Conservation (phyloP, 2,113 vertebrate genomes). For the Pseudorhombus dupliciocellatus region DNA sequence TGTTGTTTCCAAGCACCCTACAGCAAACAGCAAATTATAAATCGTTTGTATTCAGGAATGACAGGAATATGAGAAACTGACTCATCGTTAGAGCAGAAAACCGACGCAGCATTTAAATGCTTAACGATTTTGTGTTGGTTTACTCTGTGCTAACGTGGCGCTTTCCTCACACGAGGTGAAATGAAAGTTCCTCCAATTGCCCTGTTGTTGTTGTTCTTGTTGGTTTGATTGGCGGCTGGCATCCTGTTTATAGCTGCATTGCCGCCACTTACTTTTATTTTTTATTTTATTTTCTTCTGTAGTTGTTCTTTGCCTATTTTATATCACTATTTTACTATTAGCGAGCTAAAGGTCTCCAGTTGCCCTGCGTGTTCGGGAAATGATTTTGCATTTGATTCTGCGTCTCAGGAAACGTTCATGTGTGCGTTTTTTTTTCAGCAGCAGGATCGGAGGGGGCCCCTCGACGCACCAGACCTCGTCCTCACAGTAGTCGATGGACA, state of each 20-base stretch:
- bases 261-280: too few relatives aligned
- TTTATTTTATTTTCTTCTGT: too few relatives aligned
- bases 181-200: conserved; percentile 37
- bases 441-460: conserved; percentile 27
- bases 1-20: conserved; percentile 20
- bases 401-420: conserved; percentile 46
- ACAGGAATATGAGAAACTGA: neutral
- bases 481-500: conserved; percentile 63
- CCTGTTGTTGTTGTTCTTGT: too few relatives aligned
- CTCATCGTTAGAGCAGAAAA: neutral
- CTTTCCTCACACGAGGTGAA: conserved; percentile 29
- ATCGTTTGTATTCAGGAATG: neutral
- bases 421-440: conserved; percentile 26
- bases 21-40: conserved; percentile 10
- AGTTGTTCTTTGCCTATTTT: too few relatives aligned
- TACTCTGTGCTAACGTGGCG: conserved; percentile 11
- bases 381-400: conserved; percentile 43
- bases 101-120: neutral
- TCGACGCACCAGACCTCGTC: conserved; percentile 39
- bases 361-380: conserved; percentile 33
- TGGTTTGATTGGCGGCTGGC: too few relatives aligned
- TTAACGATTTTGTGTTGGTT: conserved; percentile 21
- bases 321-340: too few relatives aligned
- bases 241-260: too few relatives aligned
- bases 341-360: too few relatives aligned